phyloP scores from a whole-genome alignment of 2,888 invertebrate genomes.

The Mesorhabditis spiculigera region DNA sequence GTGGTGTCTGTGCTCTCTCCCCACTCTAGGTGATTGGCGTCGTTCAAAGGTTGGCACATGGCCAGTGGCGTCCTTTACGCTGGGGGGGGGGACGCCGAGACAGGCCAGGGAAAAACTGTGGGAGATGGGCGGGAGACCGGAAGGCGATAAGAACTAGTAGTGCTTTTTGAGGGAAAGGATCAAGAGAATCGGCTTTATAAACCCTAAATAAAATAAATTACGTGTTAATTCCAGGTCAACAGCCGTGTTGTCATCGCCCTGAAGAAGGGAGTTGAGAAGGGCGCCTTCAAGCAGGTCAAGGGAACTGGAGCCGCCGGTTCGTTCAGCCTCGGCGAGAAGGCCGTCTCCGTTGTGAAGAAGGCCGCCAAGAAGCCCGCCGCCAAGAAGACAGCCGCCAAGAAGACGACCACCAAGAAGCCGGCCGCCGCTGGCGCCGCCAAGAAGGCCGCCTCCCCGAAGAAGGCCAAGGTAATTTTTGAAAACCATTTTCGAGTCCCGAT shows the following conservation, averaged over 20 bases:
- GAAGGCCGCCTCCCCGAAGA: neutral
- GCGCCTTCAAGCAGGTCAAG: conserved; percentile 54
- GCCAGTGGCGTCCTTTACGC: no score
- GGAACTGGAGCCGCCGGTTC: conserved; percentile 12
- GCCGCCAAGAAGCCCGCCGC: neutral
- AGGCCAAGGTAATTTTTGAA: neutral
- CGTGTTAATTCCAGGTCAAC: conserved; percentile 32
- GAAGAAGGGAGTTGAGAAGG: conserved; percentile 55
- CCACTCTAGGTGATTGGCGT: no score
- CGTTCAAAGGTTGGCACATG: no score
- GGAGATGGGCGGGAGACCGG: no score
- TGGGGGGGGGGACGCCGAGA: no score
- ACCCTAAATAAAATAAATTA: neutral
- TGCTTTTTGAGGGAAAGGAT: neutral
- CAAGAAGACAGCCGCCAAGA: neutral
- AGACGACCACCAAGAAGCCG: neutral
- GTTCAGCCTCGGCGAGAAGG: conserved; percentile 12
- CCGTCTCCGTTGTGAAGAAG: neutral
- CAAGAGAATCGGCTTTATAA: neutral
- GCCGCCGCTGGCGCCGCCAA: neutral
- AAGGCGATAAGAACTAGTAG: no score
- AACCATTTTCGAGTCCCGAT: neutral
- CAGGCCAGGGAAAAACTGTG: no score
- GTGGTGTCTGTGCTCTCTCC: no score
- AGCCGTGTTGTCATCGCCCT: conserved; percentile 58